Evolutionary conservation across 2,888 invertebrate genomes (phyloP).

Genomic region (Eristalis pertinax): DNA sequence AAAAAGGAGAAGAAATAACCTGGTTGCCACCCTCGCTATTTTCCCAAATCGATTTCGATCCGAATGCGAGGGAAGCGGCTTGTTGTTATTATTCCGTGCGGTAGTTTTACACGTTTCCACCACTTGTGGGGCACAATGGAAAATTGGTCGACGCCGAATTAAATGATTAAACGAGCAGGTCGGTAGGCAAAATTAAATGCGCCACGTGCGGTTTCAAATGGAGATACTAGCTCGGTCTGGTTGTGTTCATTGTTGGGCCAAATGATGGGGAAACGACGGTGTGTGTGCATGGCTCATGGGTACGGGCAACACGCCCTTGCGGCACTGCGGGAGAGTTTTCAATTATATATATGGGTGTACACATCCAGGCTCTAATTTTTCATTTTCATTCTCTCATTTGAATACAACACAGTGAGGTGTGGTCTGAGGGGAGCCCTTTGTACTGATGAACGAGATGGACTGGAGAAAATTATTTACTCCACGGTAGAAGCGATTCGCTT

Average conservation of each 20-base stretch:
- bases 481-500: neutral
- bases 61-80: constrained; percentile 46
- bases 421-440: constrained; percentile 2
- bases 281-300: constrained; percentile 27
- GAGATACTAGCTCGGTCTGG: constrained; percentile 9
- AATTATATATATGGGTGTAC: constrained; percentile 60
- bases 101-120: constrained; percentile 63
- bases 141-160: constrained; percentile 63
- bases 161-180: constrained; percentile 66
- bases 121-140: constrained; percentile 10
- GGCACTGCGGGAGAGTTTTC: constrained; percentile 69
- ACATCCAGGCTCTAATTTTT: constrained; percentile 48
- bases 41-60: constrained; percentile 24
- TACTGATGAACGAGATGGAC: constrained; percentile 4
- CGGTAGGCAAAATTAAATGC: constrained; percentile 62
- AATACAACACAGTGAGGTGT: constrained; percentile 29
- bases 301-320: constrained; percentile 7
- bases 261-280: constrained; percentile 46
- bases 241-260: constrained; percentile 44
- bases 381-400: constrained; percentile 54
- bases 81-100: constrained; percentile 63
- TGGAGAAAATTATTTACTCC: neutral
- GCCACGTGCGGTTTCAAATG: constrained; percentile 63
- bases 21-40: constrained; percentile 36
- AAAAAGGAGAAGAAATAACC: constrained; percentile 57